Percentiles rank a stretch among this genome's conserved stretches.
These are phyloP conservation scores for Pseudomyrmex dendroicus DNA, from an alignment of 1,140 invertebrate genomes.

Conservation along the genomic window DNA sequence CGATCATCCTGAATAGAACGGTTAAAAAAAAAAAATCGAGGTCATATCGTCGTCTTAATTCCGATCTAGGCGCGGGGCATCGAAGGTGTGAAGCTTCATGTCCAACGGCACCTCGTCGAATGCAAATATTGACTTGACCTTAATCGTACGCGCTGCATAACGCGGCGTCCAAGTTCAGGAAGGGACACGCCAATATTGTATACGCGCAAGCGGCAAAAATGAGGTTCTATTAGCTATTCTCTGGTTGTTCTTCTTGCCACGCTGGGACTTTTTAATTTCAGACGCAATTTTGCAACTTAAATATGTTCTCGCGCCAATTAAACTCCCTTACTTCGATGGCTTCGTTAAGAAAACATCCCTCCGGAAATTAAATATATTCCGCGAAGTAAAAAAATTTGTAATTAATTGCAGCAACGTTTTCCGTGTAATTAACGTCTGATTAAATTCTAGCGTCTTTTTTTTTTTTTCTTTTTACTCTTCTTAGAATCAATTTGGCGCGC, in stretches of 20 bases:
- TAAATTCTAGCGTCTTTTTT: neutral
- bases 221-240: conserved; percentile 29
- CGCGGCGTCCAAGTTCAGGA: conserved; percentile 23
- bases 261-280: conserved; percentile 28
- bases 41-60: conserved; percentile 62
- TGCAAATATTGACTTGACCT: conserved; percentile 77
- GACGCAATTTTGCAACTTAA: conserved; percentile 36
- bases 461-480: neutral
- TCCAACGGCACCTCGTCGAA: conserved; percentile 39
- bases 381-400: conserved; percentile 14
- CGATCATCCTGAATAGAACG: conserved; percentile 16
- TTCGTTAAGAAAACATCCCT: conserved; percentile 1
- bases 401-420: neutral
- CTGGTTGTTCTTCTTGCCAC: conserved; percentile 33
- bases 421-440: neutral
- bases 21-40: conserved; percentile 12
- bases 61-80: conserved; percentile 29
- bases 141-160: conserved; percentile 59
- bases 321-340: neutral
- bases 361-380: neutral
- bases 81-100: conserved; percentile 13
- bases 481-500: too few relatives aligned
- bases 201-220: neutral
- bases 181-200: neutral
- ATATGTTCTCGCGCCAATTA: conserved; percentile 37